Evolutionary conservation across 2,888 invertebrate species (phyloP), one percentile per base, ranked within the genome.

Genomic region (Drosophila rubida): DNA sequence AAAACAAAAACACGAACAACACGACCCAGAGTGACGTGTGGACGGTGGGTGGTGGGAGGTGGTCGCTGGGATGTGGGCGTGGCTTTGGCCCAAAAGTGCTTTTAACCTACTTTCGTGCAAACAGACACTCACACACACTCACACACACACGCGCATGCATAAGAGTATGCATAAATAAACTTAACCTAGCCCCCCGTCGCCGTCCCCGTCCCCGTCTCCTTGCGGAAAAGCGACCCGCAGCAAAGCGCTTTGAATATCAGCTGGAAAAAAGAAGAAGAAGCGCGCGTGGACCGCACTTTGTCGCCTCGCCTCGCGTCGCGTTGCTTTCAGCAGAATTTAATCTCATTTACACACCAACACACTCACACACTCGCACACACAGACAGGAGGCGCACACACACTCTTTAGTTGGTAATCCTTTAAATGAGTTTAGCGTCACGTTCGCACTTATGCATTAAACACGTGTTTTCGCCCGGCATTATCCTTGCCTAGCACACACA

Each of bases 371-470:
- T 54, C 42, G 61, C 65, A 50, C 27, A 63, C 65, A 50, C 27
- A 59, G 19, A 60, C 14, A 41, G 23, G 27, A 64, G 46, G 22
- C 27, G 59, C 50, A n/a, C 22, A 45, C 54, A 62, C 48, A 69
- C 65, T 64, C 88, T 73, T 76, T 67, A 73, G 76, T 71, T 66
- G 75, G 71, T 89, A 90, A 89, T 90, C 90, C 90, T 89, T 90
- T 89, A 88, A 90, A 87, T 83, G 81, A 86, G 89, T 86, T 87
- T 81, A 89, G 79, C 83, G 89, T 87, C 88, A 90, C 88, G 90
- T 89, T 89, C 83, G 71, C 79, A 80, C 73, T 88, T 85, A 87
- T 80, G 83, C 87, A 88, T 87, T 85, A 77, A 89, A 87, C 90
- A 87, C 88, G 88, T 89, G 90, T 87, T 89, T 87, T 78, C 88